Base-by-base conservation (phyloP, 2,113 vertebrate species). In the Cyprinodon tularosa region DNA sequence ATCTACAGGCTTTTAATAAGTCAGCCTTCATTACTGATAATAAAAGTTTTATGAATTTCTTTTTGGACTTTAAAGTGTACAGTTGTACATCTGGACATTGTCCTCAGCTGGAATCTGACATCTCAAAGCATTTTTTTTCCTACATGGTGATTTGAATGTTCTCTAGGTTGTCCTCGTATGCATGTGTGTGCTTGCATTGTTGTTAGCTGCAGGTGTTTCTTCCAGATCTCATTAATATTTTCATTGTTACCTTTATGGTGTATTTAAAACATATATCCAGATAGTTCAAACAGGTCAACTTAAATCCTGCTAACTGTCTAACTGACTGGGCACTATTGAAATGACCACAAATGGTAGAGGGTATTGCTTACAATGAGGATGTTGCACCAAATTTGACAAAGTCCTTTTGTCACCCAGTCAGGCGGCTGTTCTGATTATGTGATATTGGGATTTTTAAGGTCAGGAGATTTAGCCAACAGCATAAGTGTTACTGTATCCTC, bases 391-490 rank as follows among this genome's bases (percentile, higher is more conserved):
- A 38, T 15, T 62, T 48, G 1, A 17, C 29, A 17, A 15, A 17
- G 29, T 57, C 15, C 61, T 38, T 63, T 80, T 14, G 47, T 78
- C 61, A 68, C 13, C 60, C 12, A 37, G 48, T 53, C 39, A 37
- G 45, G 40, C 62, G 61, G 73, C 62, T 64, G 47, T 63, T 11
- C 4, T 71, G 53, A 44, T 68, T 71, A 62, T 44, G 6, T 73
- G 69, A 37, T 57, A 71, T 66, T 62, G 57, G 78, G 62, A 65
- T 8, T 42, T 29, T 67, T 62, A 1, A 37, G 20, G 63, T 82
- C 12, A 6, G 44, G 42, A 62, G 36, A 77, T 68, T 86, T 64
- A 65, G 48, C 75, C 40, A 48, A 63, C 48, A 71, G 62, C 61
- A 20, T 72, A 47, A 76, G 66, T 15, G 36, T 84, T 88, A 71